These are phyloP conservation scores for Aelia acuminata DNA, from an alignment of 2,888 invertebrate genomes.

Conservation along the genomic window DNA sequence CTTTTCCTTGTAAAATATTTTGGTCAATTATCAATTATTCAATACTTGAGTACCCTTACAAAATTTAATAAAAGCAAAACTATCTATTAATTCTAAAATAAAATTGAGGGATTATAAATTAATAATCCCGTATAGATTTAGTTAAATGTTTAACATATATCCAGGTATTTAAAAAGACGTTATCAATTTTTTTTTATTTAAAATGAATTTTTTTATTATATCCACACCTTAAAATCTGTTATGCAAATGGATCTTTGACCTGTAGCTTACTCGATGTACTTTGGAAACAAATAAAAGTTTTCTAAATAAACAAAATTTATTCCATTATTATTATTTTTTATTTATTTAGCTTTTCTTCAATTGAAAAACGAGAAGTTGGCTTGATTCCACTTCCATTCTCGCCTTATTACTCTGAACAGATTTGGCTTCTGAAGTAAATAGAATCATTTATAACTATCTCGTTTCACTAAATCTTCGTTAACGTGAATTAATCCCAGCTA, in stretches of 20 bases:
- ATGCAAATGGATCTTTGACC: neutral
- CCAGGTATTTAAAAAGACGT: too few species aligned
- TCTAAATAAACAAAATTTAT: neutral
- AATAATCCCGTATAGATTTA: too few species aligned
- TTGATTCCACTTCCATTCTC: constrained; percentile 33
- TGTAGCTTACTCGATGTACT: neutral
- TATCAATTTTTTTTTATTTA: too few species aligned
- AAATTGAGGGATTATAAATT: too few species aligned
- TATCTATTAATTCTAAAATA: too few species aligned
- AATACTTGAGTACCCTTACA: too few species aligned
- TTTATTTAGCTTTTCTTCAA: constrained; percentile 18
- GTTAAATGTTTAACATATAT: too few species aligned
- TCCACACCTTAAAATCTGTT: too few species aligned
- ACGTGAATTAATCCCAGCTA: constrained; percentile 21
- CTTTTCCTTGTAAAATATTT: too few species aligned
- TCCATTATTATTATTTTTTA: neutral
- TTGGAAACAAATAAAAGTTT: neutral
- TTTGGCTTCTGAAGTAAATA: constrained; percentile 39
- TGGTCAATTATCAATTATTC: too few species aligned
- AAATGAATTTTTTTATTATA: too few species aligned
- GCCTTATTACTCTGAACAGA: constrained; percentile 35
- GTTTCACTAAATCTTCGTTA: constrained; percentile 38
- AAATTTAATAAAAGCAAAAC: too few species aligned
- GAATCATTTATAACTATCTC: constrained; percentile 48
- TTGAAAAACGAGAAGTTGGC: constrained; percentile 28